Percentiles rank a stretch among this genome's conserved stretches.
phyloP scores from a whole-genome alignment of 2,113 vertebrate genomes.

The Peromyscus californicus region DNA sequence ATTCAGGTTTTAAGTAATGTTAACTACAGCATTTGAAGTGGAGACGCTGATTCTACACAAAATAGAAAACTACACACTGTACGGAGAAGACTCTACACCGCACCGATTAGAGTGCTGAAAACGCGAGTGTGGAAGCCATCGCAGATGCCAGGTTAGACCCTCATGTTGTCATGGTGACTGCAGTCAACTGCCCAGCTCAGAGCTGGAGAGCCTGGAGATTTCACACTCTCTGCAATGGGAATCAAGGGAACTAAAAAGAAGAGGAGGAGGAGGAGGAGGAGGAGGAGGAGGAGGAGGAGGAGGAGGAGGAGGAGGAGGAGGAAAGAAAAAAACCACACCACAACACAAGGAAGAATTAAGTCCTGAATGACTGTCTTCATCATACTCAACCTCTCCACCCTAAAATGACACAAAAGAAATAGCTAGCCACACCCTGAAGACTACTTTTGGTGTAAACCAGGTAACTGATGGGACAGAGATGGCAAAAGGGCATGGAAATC shows the following conservation, averaged over 20 bases:
- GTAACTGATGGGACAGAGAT: neutral
- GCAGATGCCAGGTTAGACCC: neutral
- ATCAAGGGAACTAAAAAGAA: neutral
- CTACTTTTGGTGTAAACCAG: slow-evolving; percentile 31
- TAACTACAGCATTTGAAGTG: neutral
- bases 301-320: slow-evolving; percentile 34
- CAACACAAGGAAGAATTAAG: neutral
- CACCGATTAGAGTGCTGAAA: slow-evolving; percentile 86
- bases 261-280: neutral
- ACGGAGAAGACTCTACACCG: slow-evolving; percentile 85
- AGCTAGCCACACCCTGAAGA: neutral
- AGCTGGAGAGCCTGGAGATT: slow-evolving; percentile 74
- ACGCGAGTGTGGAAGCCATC: neutral
- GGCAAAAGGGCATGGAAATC: neutral
- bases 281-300: slow-evolving; percentile 5
- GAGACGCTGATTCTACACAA: neutral
- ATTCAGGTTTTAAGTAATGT: neutral
- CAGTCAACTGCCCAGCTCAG: slow-evolving; percentile 64
- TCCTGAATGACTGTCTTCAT: neutral
- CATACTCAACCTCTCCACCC: neutral
- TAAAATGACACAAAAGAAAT: neutral
- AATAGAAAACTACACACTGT: slow-evolving; percentile 83
- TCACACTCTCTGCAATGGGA: slow-evolving; percentile 71
- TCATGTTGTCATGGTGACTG: neutral
- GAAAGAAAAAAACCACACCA: neutral